These are phyloP conservation scores for Kudoa iwatai DNA, from an alignment of 30 jellyfish, hydroid and myxozoan species.

Conservation along the genomic window DNA sequence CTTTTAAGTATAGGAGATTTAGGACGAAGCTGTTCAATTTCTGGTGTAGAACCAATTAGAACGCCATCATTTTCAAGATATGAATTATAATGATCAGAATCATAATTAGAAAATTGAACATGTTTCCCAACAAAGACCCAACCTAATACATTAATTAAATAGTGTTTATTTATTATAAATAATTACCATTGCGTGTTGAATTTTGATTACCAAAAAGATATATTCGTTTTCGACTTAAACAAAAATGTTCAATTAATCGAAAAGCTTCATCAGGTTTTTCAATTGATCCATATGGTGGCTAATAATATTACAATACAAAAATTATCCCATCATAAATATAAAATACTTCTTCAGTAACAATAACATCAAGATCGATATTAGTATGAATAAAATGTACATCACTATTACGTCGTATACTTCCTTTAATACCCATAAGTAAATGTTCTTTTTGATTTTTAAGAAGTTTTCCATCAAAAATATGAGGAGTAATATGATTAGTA, in stretches of 20 bases:
- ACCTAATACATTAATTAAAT: constrained; percentile 4
- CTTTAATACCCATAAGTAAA: constrained; percentile 76
- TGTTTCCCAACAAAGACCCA: constrained; percentile 89
- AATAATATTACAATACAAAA: too few relatives aligned
- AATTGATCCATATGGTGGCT: constrained; percentile 45
- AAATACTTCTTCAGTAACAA: constrained; percentile 54
- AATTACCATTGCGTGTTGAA: constrained; percentile 40
- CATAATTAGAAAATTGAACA: constrained; percentile 41
- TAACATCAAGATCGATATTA: constrained; percentile 65
- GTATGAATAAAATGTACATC: constrained; percentile 87
- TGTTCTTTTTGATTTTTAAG: constrained; percentile 20
- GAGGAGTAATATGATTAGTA: constrained; percentile 63
- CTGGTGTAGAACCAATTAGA: constrained; percentile 27
- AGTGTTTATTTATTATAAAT: neutral
- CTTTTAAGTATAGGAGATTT: constrained; percentile 62
- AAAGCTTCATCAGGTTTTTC: constrained; percentile 71
- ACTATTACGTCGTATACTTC: constrained; percentile 74
- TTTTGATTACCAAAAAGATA: constrained; percentile 74
- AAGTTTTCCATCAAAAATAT: neutral
- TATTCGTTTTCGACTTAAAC: constrained; percentile 67
- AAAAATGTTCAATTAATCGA: constrained; percentile 58
- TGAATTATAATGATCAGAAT: constrained; percentile 20
- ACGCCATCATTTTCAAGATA: constrained; percentile 25
- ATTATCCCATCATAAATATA: too few relatives aligned
- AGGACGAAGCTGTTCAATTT: constrained; percentile 61